Evolutionary conservation across 2,797 vertebrate species (phyloP).

Genomic region (Darevskia nairensis): DNA sequence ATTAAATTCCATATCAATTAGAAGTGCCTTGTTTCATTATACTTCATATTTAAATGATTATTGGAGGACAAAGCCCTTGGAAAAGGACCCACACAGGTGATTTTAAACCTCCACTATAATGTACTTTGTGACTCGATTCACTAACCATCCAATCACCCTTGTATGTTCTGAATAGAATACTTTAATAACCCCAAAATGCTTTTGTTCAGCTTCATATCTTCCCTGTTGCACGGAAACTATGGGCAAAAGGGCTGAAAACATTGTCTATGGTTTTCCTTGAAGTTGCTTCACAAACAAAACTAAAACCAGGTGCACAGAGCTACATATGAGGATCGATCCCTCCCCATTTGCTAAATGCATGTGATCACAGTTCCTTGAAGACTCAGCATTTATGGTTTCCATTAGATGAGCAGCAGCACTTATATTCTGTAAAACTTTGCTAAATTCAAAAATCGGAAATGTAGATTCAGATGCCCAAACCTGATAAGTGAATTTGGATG

Average conservation of each 20-base stretch:
- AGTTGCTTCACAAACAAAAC: neutral
- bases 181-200: conserved; percentile 52
- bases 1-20: conserved; percentile 51
- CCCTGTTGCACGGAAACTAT: neutral
- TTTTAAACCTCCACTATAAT: conserved; percentile 42
- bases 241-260: conserved; percentile 33
- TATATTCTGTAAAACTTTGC: neutral
- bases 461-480: neutral
- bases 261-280: neutral
- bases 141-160: conserved; percentile 47
- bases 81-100: conserved; percentile 28
- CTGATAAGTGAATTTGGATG: neutral
- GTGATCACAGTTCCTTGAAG: neutral
- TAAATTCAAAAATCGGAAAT: neutral
- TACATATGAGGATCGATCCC: neutral
- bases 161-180: conserved; percentile 47
- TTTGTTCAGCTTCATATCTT: conserved; percentile 22
- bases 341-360: neutral
- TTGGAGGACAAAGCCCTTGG: conserved; percentile 39
- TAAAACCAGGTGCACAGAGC: neutral
- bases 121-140: conserved; percentile 48
- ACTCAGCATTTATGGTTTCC: neutral
- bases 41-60: conserved; percentile 56
- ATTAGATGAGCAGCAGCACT: too few relatives aligned
- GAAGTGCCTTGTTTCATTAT: conserved; percentile 49